A percentile compares a stretch with the other conserved stretches of the same genome.
Conservation (phyloP, 2,797 vertebrate genomes). For the Apogon hyalosoma region DNA sequence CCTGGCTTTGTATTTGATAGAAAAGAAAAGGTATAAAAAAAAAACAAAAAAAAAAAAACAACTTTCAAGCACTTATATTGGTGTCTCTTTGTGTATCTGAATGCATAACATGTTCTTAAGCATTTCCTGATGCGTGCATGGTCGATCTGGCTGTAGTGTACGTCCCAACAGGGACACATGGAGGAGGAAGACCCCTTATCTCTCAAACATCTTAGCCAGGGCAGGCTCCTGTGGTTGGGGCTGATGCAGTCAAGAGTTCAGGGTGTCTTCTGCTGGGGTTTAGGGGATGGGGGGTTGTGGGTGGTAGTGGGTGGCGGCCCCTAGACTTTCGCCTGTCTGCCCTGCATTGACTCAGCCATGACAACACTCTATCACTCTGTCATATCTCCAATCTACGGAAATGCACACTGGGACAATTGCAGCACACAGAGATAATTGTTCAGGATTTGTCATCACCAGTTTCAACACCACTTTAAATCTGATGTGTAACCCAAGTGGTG, state of each 20-base stretch:
- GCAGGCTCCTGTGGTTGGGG: slow-evolving; percentile 40
- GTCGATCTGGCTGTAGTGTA: slow-evolving; percentile 9
- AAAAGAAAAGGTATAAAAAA: too few species aligned
- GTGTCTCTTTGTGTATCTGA: slow-evolving; percentile 16
- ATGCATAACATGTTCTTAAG: slow-evolving; percentile 19
- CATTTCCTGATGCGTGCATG: slow-evolving; percentile 44
- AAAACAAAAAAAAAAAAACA: neutral
- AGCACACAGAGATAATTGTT: slow-evolving; percentile 1
- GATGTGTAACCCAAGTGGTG: slow-evolving; percentile 12
- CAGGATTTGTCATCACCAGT: slow-evolving; percentile 8
- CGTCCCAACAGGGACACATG: slow-evolving; percentile 14
- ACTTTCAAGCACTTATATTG: neutral
- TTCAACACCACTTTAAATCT: slow-evolving; percentile 23
- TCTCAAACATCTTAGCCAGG: slow-evolving; percentile 7
- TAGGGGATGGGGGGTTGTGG: neutral
- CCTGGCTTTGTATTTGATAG: slow-evolving; percentile 11
- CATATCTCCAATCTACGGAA: neutral
- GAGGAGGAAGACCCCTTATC: slow-evolving; percentile 15
- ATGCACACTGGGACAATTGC: slow-evolving; percentile 7
- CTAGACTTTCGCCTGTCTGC: slow-evolving; percentile 25
- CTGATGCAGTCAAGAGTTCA: slow-evolving; percentile 48
- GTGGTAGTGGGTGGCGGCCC: neutral
- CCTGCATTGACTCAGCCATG: slow-evolving; percentile 56
- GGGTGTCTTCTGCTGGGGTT: slow-evolving; percentile 44
- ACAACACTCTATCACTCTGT: slow-evolving; percentile 30